Percentiles rank a stretch among this genome's conserved stretches.
Conservation (phyloP, 2,797 vertebrate species). For the Rachycentron canadum region DNA sequence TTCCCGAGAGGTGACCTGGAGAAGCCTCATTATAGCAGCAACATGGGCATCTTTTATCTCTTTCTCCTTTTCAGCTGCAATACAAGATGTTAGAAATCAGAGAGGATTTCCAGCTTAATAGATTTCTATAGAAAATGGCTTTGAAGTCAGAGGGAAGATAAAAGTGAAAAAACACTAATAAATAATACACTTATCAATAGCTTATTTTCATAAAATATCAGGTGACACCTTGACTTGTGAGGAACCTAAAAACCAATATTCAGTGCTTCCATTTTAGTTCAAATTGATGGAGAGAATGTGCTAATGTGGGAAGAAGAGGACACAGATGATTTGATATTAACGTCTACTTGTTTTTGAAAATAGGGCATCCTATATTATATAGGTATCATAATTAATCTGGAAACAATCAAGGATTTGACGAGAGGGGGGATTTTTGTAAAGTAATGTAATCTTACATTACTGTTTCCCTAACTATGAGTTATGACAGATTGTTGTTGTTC, state of each 20-base stretch:
- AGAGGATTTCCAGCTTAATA: slow-evolving; percentile 4
- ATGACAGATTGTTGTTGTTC: background rate
- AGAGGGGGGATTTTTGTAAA: background rate
- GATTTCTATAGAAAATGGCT: slow-evolving; percentile 15
- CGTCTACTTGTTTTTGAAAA: background rate
- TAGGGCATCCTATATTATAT: background rate
- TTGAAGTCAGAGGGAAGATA: slow-evolving; percentile 22
- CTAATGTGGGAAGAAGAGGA: background rate
- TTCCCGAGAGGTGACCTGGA: slow-evolving; percentile 42
- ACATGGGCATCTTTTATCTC: slow-evolving; percentile 35
- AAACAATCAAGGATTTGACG: background rate
- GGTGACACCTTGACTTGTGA: background rate
- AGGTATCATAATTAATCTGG: background rate
- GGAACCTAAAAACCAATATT: background rate
- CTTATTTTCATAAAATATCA: background rate
- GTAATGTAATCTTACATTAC: background rate
- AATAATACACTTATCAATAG: slow-evolving; percentile 1
- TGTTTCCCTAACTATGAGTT: background rate
- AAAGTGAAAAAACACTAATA: slow-evolving; percentile 13
- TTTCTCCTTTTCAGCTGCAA: slow-evolving; percentile 13
- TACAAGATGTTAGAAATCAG: background rate
- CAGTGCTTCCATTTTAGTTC: background rate
- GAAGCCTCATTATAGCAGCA: slow-evolving; percentile 50
- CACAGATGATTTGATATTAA: background rate
- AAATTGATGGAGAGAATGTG: background rate